Evolutionary conservation across 2,113 vertebrate genomes (phyloP).

Genomic region (Oceanodroma tethys): DNA sequence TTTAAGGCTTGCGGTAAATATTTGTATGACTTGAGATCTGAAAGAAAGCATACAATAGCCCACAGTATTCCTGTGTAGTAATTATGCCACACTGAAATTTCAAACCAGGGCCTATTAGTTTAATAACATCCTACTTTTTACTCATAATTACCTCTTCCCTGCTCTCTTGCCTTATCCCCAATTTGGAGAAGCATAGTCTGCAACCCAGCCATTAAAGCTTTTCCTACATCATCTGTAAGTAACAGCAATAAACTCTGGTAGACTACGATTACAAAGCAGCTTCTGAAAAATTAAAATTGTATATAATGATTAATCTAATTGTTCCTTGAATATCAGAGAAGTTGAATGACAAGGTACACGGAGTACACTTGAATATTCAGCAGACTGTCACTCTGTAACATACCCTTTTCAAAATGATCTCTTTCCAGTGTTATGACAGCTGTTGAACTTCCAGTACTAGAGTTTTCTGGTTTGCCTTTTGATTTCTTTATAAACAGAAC

Average conservation of each 20-base stretch:
- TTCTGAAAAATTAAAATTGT: not conserved
- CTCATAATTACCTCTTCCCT: not conserved
- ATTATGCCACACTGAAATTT: not conserved
- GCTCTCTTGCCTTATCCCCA: not conserved
- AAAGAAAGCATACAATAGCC: constrained; percentile 54
- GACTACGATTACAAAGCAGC: not conserved
- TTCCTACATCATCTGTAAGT: not conserved
- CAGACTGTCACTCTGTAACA: not conserved
- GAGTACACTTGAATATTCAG: not conserved
- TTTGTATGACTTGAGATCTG: constrained; percentile 66
- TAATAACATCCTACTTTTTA: not conserved
- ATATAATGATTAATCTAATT: not conserved
- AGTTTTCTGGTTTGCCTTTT: not conserved
- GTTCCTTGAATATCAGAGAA: not conserved
- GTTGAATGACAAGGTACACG: not conserved
- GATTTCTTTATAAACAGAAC: not conserved
- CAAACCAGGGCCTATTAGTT: not conserved
- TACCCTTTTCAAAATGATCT: not conserved
- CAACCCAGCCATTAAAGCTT: not conserved
- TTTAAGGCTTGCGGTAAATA: constrained; percentile 72
- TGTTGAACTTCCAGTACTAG: not conserved
- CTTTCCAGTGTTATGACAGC: not conserved
- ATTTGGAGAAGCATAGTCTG: not conserved
- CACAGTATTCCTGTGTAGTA: constrained; percentile 39
- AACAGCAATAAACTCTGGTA: not conserved